phyloP scores from a whole-genome alignment of 2,797 vertebrate species.

The Hirundo rustica region DNA sequence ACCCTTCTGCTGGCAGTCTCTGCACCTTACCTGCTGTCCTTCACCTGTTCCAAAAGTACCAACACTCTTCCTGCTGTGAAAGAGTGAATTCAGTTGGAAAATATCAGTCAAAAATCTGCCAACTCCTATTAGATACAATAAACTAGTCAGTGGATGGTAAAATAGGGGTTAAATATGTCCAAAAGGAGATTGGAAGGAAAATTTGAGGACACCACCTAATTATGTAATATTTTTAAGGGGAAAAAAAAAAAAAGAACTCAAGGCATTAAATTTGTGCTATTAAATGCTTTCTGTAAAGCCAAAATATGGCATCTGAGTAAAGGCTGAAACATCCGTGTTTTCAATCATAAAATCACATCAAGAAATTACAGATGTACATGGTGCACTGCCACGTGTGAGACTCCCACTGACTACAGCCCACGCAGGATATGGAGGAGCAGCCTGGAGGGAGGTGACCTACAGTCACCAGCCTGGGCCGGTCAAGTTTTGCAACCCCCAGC shows the following conservation, averaged over 20 bases:
- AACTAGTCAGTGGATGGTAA: background rate
- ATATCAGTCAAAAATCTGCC: background rate
- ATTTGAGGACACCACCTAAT: background rate
- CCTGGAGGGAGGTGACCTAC: background rate
- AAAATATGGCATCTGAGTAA: background rate
- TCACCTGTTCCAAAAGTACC: background rate
- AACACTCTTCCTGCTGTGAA: background rate
- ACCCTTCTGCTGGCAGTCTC: background rate
- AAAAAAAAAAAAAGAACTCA: rapidly evolving
- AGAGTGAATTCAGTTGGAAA: background rate
- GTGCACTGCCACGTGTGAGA: rapidly evolving
- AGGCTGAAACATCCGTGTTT: background rate
- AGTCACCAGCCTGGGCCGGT: background rate
- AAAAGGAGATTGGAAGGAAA: background rate
- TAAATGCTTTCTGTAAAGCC: background rate
- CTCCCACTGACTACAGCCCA: background rate
- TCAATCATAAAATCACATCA: background rate
- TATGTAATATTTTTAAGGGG: background rate
- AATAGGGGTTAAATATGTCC: background rate
- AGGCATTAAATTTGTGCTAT: background rate
- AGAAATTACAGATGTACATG: rapidly evolving
- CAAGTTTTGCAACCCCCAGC: background rate
- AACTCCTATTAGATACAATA: rapidly evolving
- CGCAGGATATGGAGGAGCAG: rapidly evolving
- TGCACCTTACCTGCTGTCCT: background rate